Base-by-base conservation (phyloP, 2,113 vertebrate genomes). In the Patagioenas fasciata region DNA sequence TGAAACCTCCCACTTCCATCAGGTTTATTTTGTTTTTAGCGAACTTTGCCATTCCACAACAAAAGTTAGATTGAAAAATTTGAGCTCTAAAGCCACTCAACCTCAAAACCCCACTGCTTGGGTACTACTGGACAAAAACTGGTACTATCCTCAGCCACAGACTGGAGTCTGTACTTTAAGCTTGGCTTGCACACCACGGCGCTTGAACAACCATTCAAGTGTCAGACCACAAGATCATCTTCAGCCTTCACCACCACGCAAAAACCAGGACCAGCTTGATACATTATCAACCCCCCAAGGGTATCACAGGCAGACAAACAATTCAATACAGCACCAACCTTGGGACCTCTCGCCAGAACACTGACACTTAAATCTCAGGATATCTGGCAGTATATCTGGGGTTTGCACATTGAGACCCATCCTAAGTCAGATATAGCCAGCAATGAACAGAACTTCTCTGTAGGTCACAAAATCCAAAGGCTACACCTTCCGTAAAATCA, bases 371-470 rank as follows among this genome's bases (percentile, higher is more conserved):
- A 3, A 38, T 11, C 40, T 18, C 53, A 44, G 26, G 11, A 7
- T 15, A 16, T 3, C 50, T 13, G 2, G 9, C 20, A 79, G 15
- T 0, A 0, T 1, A 13, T 48, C 31, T n/a, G 10, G 48, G 29
- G 5, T 36, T 29, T 26, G 48, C n/a, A 53, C 14, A 25, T 34
- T 54, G 13, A 25, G 2, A 14, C 14, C 38, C 36, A 40, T 3
- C 36, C 24, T 2, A n/a, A 38, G 16, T 8, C 78, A 62, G 16
- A 21, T 7, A 26, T 0, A 77, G 61, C 50, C 13, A 29, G 29
- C 17, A 77, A 20, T 0, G 10, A 44, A 91, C 6, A 4, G 26
- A 65, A 58, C 16, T 47, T 31, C 62, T 57, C 61, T 10, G 15
- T 24, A 25, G n/a, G 25, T 61, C 26, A 24, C 25, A 21, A 28